Evolutionary conservation across 2,888 invertebrate species (phyloP).

Genomic region (Sisyra nigra): DNA sequence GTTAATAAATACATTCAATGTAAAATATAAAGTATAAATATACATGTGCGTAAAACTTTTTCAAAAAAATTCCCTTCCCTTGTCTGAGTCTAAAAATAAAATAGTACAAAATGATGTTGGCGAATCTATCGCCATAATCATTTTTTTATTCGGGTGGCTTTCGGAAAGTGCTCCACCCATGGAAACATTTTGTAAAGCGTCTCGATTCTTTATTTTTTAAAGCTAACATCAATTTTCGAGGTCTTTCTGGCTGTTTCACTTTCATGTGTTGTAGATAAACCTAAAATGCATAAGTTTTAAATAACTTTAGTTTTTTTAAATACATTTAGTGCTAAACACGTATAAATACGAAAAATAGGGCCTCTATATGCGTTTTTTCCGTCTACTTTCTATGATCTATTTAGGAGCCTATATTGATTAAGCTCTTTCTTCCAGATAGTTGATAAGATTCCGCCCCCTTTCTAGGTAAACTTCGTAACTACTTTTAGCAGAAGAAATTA

Average conservation of each 20-base stretch:
- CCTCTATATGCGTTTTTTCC: too few relatives aligned
- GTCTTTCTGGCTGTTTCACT: slow-evolving; percentile 81
- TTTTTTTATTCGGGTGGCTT: slow-evolving; percentile 52
- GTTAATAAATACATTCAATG: slow-evolving; percentile 9
- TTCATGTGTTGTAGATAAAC: slow-evolving; percentile 97
- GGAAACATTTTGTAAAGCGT: slow-evolving; percentile 95
- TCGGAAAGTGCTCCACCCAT: slow-evolving; percentile 93
- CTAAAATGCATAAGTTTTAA: slow-evolving; percentile 29
- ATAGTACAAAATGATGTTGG: background rate
- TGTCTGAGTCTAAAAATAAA: background rate
- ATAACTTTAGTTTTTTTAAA: too few relatives aligned
- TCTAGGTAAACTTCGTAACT: too few relatives aligned
- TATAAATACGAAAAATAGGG: too few relatives aligned
- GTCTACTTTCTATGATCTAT: too few relatives aligned
- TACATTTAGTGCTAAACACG: too few relatives aligned
- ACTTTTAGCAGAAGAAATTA: too few relatives aligned
- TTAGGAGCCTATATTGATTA: too few relatives aligned
- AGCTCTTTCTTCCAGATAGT: too few relatives aligned
- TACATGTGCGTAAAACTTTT: slow-evolving; percentile 3
- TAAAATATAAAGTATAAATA: slow-evolving; percentile 7
- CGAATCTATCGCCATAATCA: too few relatives aligned
- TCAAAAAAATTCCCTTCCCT: background rate
- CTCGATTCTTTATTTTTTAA: slow-evolving; percentile 92
- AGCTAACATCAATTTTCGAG: slow-evolving; percentile 83
- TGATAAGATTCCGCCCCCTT: too few relatives aligned